Percentiles rank a stretch among this genome's conserved stretches.
Conservation (phyloP, 2,113 vertebrate genomes). For the Pyrgilauda ruficollis region DNA sequence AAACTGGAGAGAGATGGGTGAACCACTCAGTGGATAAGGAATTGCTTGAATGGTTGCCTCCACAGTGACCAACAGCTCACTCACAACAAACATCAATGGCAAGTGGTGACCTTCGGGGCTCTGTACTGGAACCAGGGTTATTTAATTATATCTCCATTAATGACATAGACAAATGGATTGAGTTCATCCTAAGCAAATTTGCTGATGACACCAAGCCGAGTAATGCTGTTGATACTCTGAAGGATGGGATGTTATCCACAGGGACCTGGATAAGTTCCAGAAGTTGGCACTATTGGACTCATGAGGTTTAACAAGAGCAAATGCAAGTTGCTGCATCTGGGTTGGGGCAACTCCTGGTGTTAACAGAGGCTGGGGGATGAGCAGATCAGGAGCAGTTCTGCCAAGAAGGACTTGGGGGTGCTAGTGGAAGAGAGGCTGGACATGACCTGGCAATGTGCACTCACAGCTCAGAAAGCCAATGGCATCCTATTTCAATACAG, state of each 20-base stretch:
- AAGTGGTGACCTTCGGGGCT: background rate
- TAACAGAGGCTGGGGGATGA: no score
- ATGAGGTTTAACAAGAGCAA: background rate
- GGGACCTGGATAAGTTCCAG: background rate
- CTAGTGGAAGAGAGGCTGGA: no score
- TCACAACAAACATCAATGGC: background rate
- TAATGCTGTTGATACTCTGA: background rate
- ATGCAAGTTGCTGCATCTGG: background rate
- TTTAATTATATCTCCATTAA: background rate
- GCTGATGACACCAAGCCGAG: background rate
- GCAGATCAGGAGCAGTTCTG: background rate
- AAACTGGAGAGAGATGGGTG: background rate
- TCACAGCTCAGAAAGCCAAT: background rate
- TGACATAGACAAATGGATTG: background rate
- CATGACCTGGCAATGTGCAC: background rate
- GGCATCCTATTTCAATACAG: background rate
- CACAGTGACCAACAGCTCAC: background rate
- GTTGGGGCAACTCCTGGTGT: rapidly evolving
- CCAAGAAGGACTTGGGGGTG: no score
- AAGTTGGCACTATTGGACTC: no score
- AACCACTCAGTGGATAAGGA: background rate
- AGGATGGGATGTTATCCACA: background rate
- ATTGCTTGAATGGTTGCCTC: background rate
- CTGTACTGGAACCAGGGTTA: background rate
- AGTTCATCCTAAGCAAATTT: background rate